Conservation (phyloP, 2,113 vertebrate genomes). For the Smithornis capensis region DNA sequence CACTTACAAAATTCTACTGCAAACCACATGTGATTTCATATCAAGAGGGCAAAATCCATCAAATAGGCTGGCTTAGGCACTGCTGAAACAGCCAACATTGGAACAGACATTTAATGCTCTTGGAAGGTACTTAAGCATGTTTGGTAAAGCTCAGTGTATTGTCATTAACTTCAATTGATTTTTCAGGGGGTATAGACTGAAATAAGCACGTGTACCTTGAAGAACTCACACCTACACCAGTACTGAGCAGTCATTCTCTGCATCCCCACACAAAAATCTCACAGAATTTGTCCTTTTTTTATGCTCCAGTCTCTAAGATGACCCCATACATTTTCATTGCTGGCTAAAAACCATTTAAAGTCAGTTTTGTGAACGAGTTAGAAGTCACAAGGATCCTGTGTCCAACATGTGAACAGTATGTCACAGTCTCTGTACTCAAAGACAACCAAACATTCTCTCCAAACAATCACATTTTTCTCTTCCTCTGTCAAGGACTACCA, state of each 20-base stretch:
- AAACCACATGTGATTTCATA: constrained; percentile 24
- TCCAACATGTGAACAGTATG: background rate
- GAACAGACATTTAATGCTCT: background rate
- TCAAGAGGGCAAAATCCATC: constrained; percentile 19
- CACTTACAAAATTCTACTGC: constrained; percentile 2
- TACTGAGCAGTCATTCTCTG: background rate
- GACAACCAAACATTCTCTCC: background rate
- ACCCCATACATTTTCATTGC: background rate
- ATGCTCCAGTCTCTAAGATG: background rate
- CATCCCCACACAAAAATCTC: background rate
- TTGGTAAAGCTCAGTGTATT: background rate
- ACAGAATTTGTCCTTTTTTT: background rate
- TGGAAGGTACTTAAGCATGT: background rate
- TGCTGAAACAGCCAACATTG: background rate
- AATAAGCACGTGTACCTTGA: background rate
- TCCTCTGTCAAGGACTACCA: background rate
- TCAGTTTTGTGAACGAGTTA: background rate
- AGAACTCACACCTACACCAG: background rate
- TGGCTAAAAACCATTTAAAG: background rate
- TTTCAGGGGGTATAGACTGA: background rate
- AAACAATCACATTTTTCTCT: constrained; percentile 28
- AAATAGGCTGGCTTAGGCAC: background rate
- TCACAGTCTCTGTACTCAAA: background rate
- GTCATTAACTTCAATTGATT: background rate
- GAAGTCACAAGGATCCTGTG: background rate